Conservation (phyloP, 2,888 invertebrate genomes). For the Hyles lineata region DNA sequence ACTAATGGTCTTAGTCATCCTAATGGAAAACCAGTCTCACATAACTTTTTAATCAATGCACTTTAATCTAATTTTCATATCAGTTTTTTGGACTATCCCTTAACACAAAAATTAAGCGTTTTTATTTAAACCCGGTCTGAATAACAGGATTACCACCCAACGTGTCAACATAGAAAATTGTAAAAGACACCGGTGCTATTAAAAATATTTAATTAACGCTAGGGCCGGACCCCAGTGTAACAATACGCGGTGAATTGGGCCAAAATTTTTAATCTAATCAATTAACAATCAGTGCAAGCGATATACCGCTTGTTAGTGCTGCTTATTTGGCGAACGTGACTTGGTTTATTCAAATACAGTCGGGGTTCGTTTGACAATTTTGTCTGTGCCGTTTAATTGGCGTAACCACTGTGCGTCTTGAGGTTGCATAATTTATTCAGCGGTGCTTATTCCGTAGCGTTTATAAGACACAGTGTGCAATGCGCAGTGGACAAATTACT, state of each 20-base stretch:
- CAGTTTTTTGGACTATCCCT: no score
- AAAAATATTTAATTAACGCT: constrained; percentile 73
- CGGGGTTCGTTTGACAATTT: constrained; percentile 77
- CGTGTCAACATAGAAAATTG: constrained; percentile 73
- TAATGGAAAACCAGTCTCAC: no score
- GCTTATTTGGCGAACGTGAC: constrained; percentile 83
- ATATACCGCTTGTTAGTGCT: constrained; percentile 83
- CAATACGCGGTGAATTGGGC: constrained; percentile 76
- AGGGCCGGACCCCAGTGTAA: constrained; percentile 65
- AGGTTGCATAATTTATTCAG: constrained; percentile 29
- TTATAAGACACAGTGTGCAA: constrained; percentile 6
- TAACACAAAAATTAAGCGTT: background rate
- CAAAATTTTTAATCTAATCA: constrained; percentile 85
- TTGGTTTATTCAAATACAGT: constrained; percentile 75
- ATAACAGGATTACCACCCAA: constrained; percentile 49
- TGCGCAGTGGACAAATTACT: background rate
- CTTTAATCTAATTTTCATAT: no score
- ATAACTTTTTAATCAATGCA: no score
- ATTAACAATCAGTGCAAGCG: constrained; percentile 85
- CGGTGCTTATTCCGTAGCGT: background rate
- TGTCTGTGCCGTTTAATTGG: constrained; percentile 73
- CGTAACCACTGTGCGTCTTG: constrained; percentile 59
- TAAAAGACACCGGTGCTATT: constrained; percentile 75
- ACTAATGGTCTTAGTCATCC: no score
- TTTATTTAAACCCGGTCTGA: background rate